These are phyloP conservation scores for Helicoverpa armigera DNA, from an alignment of 1,140 invertebrate species.

Conservation along the genomic window DNA sequence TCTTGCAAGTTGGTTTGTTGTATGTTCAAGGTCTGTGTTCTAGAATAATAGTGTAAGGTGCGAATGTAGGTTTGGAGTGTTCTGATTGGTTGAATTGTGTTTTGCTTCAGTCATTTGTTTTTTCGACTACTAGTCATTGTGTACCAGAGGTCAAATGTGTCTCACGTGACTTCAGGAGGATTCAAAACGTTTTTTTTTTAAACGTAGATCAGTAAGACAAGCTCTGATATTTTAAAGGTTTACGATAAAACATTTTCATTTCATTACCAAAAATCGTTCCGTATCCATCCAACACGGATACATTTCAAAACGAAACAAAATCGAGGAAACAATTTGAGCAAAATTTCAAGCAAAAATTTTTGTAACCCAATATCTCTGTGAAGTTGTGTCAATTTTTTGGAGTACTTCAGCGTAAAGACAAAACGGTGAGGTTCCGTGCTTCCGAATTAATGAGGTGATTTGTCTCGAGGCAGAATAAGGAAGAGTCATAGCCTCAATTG, in stretches of 20 bases:
- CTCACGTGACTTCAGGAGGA: too few species aligned
- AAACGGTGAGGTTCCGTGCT: slow-evolving; percentile 52
- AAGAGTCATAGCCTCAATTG: slow-evolving; percentile 59
- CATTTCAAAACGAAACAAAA: slow-evolving; percentile 14
- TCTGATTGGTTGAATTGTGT: too few species aligned
- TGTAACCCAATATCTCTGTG: slow-evolving; percentile 38
- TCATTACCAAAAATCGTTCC: background rate
- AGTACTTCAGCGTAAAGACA: slow-evolving; percentile 48
- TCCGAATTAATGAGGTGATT: slow-evolving; percentile 65
- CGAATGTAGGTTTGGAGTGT: too few species aligned
- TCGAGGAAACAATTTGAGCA: slow-evolving; percentile 13
- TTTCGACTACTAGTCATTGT: too few species aligned
- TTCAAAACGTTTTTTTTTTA: too few species aligned
- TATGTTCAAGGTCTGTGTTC: background rate
- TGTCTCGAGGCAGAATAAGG: slow-evolving; percentile 55
- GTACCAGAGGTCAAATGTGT: too few species aligned
- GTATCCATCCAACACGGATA: background rate
- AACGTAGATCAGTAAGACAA: too few species aligned
- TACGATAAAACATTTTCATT: too few species aligned
- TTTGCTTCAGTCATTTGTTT: too few species aligned
- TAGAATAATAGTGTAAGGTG: too few species aligned
- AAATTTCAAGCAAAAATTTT: slow-evolving; percentile 18
- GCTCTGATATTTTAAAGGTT: too few species aligned
- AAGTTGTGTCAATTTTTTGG: slow-evolving; percentile 50
- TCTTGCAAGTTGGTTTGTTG: background rate